Conservation (phyloP, 2,113 vertebrate species). For the Salvelinus sp. region DNA sequence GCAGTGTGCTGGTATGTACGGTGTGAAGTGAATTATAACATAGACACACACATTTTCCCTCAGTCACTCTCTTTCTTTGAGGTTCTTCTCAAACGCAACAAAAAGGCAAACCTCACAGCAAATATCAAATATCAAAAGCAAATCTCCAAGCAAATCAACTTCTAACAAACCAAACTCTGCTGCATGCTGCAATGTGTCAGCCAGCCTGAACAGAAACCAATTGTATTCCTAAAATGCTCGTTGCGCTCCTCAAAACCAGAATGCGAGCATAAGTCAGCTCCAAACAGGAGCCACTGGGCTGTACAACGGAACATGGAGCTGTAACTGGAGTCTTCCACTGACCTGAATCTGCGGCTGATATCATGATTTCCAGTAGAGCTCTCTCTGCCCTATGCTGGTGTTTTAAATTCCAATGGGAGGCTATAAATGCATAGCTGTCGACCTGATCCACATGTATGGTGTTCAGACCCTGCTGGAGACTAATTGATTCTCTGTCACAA, state of each 20-base stretch:
- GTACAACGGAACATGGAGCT: constrained; percentile 66
- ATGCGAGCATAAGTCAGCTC: constrained; percentile 26
- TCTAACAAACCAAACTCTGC: constrained; percentile 33
- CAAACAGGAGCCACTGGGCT: constrained; percentile 8
- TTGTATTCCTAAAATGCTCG: constrained; percentile 51
- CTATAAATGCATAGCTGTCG: constrained; percentile 71
- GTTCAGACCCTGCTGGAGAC: constrained; percentile 22
- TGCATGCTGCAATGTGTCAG: constrained; percentile 20
- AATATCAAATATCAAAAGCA: not conserved
- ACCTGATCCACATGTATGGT: constrained; percentile 76
- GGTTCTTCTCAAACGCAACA: not conserved
- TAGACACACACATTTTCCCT: too few relatives aligned
- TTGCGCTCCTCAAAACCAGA: constrained; percentile 52
- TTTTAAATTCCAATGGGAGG: constrained; percentile 75
- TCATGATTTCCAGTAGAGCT: constrained; percentile 78
- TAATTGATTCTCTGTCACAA: constrained; percentile 46
- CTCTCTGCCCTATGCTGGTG: constrained; percentile 71
- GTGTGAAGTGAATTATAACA: too few relatives aligned
- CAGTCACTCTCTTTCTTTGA: not conserved
- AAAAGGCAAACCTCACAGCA: not conserved
- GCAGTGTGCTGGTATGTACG: not conserved
- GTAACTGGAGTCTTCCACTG: constrained; percentile 67
- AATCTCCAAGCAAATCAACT: constrained; percentile 26
- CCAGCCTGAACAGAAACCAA: constrained; percentile 51
- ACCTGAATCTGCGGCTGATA: constrained; percentile 72